Conservation (phyloP, 2,113 vertebrate species). For the Pan troglodytes region DNA sequence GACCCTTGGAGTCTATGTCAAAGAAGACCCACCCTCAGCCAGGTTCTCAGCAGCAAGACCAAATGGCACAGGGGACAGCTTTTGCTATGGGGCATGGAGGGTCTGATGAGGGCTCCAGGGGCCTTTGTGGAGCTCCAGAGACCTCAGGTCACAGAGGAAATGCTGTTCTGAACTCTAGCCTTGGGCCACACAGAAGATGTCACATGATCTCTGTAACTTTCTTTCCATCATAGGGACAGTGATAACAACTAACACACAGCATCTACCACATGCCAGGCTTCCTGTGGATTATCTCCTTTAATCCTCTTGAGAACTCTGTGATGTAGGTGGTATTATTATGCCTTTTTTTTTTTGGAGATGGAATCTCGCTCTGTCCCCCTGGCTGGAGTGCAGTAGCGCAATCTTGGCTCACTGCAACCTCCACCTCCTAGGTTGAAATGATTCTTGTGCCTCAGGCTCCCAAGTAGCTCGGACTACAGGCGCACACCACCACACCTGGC, state of each 20-base stretch:
- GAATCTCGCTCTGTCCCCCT: no score
- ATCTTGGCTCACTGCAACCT: no score
- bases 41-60: neutral
- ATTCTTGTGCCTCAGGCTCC: no score
- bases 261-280: neutral
- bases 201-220: neutral
- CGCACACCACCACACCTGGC: no score
- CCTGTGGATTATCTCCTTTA: neutral
- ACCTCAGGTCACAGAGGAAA: neutral
- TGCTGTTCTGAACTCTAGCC: neutral
- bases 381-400: no score
- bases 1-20: neutral
- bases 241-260: neutral
- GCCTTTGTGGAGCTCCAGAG: neutral
- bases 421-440: accelerated
- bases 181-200: neutral
- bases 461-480: no score
- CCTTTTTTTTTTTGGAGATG: accelerated
- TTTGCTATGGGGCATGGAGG: neutral
- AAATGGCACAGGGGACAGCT: neutral
- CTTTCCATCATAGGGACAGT: neutral
- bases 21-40: neutral
- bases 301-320: neutral
- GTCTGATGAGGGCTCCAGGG: neutral
- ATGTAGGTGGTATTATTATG: neutral